phyloP scores from a whole-genome alignment of 2,888 invertebrate species.

The Oscheius sp. region DNA sequence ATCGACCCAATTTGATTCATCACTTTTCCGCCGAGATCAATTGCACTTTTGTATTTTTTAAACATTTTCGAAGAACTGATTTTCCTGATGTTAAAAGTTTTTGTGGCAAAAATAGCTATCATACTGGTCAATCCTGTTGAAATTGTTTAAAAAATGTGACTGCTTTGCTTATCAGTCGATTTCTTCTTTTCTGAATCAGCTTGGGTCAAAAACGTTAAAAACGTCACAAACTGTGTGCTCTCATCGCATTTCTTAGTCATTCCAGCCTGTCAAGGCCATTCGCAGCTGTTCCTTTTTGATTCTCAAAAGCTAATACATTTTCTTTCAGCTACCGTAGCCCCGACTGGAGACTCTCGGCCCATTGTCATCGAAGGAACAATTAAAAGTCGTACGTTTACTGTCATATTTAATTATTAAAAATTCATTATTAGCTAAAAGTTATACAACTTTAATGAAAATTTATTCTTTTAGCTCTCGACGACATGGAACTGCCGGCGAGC shows the following conservation, averaged over 20 bases:
- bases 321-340: slow-evolving; percentile 30
- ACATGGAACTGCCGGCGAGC: slow-evolving; percentile 12
- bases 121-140: too few relatives aligned
- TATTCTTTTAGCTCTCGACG: slow-evolving; percentile 19
- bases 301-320: background rate
- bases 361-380: slow-evolving; percentile 16
- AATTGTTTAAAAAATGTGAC: background rate
- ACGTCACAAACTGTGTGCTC: slow-evolving; percentile 19
- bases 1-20: slow-evolving; percentile 30
- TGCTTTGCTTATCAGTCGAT: background rate
- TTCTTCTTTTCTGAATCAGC: slow-evolving; percentile 13
- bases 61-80: too few relatives aligned
- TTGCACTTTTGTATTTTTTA: too few relatives aligned
- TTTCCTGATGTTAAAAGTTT: too few relatives aligned
- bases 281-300: background rate
- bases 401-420: background rate
- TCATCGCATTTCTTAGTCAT: background rate
- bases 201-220: slow-evolving; percentile 10
- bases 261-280: background rate
- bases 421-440: too few relatives aligned
- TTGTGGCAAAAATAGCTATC: too few relatives aligned
- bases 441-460: too few relatives aligned
- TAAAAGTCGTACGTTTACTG: slow-evolving; percentile 17
- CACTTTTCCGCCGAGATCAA: background rate
- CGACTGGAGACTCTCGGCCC: slow-evolving; percentile 20